A percentile compares a stretch with the other conserved stretches of the same genome.
Evolutionary conservation across 2,888 invertebrate genomes (phyloP).

Genomic region (Trypoxylon attenuatum): DNA sequence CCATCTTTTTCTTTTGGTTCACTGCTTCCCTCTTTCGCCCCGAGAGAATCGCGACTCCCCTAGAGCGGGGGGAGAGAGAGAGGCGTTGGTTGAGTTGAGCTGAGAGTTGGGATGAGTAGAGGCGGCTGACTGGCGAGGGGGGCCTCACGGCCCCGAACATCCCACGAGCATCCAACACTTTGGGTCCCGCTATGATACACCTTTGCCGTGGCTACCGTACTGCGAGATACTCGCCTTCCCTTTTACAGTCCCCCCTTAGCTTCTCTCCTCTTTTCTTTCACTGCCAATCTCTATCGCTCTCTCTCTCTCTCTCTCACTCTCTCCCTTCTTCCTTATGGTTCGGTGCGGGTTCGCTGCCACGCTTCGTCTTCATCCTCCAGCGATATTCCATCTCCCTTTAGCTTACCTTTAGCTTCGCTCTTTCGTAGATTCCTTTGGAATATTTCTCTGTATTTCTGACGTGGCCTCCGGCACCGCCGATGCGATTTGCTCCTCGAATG

Average conservation of each 20-base stretch:
- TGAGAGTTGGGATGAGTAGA: conserved; percentile 21
- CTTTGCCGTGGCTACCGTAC: conserved; percentile 63
- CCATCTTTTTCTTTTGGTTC: too few species aligned
- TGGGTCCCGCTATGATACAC: conserved; percentile 61
- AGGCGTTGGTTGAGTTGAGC: too few species aligned
- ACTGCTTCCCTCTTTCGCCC: too few species aligned
- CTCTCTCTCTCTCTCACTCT: background rate
- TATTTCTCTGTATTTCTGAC: background rate
- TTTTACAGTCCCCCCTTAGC: conserved; percentile 9
- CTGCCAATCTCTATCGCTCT: background rate
- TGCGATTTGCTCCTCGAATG: background rate
- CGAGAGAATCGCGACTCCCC: conserved; percentile 20
- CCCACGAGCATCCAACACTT: conserved; percentile 62
- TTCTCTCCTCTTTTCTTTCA: conserved; percentile 29
- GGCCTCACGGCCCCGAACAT: conserved; percentile 51
- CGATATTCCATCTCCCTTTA: background rate
- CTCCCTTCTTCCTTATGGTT: conserved; percentile 25
- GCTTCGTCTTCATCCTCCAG: background rate
- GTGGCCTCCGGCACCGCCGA: background rate
- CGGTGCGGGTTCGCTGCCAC: conserved; percentile 14
- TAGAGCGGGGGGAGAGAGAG: too few species aligned
- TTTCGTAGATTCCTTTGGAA: background rate
- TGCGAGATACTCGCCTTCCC: conserved; percentile 53
- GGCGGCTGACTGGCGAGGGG: conserved; percentile 32
- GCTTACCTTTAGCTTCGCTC: background rate